Conservation (phyloP, 2,888 invertebrate genomes). For the Gari tellinella region DNA sequence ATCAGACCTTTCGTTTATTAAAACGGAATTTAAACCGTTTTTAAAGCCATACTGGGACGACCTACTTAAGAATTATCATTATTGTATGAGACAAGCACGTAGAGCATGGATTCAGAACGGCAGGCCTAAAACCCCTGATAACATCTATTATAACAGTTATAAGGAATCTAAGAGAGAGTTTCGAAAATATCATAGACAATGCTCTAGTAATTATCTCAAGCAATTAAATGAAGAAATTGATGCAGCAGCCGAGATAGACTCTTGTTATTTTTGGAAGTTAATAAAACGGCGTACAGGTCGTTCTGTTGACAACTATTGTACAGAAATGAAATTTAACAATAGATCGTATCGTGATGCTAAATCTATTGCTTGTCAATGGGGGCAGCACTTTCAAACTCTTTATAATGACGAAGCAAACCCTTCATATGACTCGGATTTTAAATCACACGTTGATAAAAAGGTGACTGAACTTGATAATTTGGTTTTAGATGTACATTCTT, state of each 20-base stretch:
- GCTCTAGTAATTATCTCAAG: not conserved
- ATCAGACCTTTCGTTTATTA: too few relatives aligned
- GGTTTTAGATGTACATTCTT: too few relatives aligned
- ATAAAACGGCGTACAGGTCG: not conserved
- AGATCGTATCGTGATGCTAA: not conserved
- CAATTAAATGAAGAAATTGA: constrained; percentile 3
- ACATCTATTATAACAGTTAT: not conserved
- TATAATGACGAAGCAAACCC: not conserved
- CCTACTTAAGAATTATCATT: not conserved
- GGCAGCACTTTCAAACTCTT: constrained; percentile 1
- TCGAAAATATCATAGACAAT: constrained; percentile 1
- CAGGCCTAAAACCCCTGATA: not conserved
- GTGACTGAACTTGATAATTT: too few relatives aligned
- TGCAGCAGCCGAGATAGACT: not conserved
- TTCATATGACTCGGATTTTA: constrained; percentile 5
- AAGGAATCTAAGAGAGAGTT: constrained; percentile 7
- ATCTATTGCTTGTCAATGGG: not conserved
- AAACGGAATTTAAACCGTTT: not conserved
- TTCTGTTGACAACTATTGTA: not conserved
- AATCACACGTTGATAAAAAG: not conserved
- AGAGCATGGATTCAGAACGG: not conserved
- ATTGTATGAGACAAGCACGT: constrained; percentile 1
- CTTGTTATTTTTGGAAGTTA: constrained; percentile 5
- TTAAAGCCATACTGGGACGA: constrained; percentile 14
- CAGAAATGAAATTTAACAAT: not conserved